Evolutionary conservation across 1,140 invertebrate genomes (phyloP).

Genomic region (Papilio helenus): DNA sequence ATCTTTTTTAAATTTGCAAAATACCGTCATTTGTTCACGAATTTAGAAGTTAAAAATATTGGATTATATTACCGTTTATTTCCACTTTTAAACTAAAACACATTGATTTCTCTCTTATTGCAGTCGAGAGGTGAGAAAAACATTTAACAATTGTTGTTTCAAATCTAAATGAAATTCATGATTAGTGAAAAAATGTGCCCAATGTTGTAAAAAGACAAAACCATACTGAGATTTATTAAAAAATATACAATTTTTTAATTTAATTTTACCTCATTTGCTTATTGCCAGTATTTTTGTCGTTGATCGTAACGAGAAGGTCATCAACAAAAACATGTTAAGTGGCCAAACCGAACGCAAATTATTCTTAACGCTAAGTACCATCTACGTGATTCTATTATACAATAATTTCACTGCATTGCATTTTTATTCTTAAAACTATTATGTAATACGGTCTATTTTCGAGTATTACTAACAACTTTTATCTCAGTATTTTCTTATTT

Average conservation of each 20-base stretch:
- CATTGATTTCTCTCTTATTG: no score
- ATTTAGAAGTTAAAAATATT: background rate
- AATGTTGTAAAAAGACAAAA: no score
- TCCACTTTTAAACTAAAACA: no score
- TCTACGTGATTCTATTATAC: background rate
- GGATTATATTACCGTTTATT: no score
- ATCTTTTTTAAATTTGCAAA: slow-evolving; percentile 54
- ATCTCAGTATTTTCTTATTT: background rate
- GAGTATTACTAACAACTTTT: background rate
- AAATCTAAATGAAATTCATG: no score
- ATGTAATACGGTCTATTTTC: background rate
- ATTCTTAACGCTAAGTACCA: background rate
- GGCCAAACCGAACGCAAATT: background rate
- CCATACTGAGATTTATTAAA: no score
- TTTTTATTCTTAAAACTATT: background rate
- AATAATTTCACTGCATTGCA: background rate
- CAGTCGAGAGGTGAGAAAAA: no score
- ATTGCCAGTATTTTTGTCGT: no score
- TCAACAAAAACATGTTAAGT: background rate
- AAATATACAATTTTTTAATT: no score
- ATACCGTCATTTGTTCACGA: slow-evolving; percentile 7
- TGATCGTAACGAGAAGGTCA: background rate
- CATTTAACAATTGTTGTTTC: no score
- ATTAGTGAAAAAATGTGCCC: no score
- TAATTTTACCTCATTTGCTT: no score